These are phyloP conservation scores for Drosophila albomicans DNA, from an alignment of 1,140 invertebrate genomes.

Conservation along the genomic window DNA sequence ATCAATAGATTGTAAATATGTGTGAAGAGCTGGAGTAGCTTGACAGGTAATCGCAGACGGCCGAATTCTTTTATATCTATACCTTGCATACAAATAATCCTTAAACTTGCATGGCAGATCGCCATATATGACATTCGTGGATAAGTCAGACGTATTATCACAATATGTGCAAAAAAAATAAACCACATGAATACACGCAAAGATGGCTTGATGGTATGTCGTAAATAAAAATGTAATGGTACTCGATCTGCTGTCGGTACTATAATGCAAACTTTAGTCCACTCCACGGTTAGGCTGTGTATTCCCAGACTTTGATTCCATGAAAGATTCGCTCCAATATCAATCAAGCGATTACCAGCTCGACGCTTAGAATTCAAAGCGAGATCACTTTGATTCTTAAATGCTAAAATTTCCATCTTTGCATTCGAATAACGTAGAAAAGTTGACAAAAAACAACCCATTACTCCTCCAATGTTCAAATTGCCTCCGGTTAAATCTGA, in stretches of 20 bases:
- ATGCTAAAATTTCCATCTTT: constrained; percentile 8
- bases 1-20: neutral
- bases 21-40: neutral
- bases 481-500: neutral
- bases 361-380: neutral
- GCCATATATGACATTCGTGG: neutral
- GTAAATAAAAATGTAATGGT: neutral
- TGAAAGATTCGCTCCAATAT: constrained; percentile 4
- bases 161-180: neutral
- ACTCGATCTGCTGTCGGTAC: neutral
- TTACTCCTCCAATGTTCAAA: neutral
- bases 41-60: neutral
- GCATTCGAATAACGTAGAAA: neutral
- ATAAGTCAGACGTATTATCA: constrained; percentile 1
- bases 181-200: neutral
- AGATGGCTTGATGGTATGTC: neutral
- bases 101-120: neutral
- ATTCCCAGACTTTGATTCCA: neutral
- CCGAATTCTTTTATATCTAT: neutral
- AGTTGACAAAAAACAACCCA: constrained; percentile 2
- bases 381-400: neutral
- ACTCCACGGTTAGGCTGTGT: neutral
- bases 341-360: neutral
- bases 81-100: neutral
- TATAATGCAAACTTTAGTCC: neutral